Evolutionary conservation across 2,113 vertebrate species (phyloP).

Genomic region (Azemiops feae): DNA sequence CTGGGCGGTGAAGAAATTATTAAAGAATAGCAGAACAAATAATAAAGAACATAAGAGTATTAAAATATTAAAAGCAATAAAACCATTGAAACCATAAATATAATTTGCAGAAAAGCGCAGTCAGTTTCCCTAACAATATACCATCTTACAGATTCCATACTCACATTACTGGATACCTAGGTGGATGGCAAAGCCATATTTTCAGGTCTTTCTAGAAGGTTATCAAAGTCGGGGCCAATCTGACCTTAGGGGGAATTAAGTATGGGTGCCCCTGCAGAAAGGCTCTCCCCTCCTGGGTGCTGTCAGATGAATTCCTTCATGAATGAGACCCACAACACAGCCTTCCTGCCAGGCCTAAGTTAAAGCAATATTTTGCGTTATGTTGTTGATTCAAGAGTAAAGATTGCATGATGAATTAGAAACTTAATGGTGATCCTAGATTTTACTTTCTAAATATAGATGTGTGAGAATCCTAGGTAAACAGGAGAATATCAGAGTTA

Average conservation of each 20-base stretch:
- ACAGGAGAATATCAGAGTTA: conserved; percentile 94
- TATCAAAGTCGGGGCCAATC: not conserved
- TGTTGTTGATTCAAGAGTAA: conserved; percentile 3
- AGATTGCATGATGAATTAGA: not conserved
- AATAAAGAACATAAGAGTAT: not conserved
- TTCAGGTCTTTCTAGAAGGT: not conserved
- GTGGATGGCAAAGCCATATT: not conserved
- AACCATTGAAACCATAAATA: not conserved
- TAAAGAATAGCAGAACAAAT: not conserved
- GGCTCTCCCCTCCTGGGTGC: not conserved
- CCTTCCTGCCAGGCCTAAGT: not conserved
- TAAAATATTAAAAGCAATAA: not conserved
- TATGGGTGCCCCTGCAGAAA: not conserved
- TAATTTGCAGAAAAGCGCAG: not conserved
- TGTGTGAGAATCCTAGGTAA: conserved; percentile 96
- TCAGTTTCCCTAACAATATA: not conserved
- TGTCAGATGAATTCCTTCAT: not conserved
- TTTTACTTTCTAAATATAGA: conserved; percentile 62
- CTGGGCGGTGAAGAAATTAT: not conserved
- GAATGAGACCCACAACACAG: not conserved
- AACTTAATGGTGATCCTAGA: not conserved
- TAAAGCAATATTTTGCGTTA: not conserved
- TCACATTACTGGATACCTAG: not conserved
- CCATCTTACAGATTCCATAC: not conserved
- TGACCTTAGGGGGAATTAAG: not conserved